A percentile compares a stretch with the other conserved stretches of the same genome.
Evolutionary conservation across 2,113 vertebrate genomes (phyloP).

Genomic region (Pavo muticus): DNA sequence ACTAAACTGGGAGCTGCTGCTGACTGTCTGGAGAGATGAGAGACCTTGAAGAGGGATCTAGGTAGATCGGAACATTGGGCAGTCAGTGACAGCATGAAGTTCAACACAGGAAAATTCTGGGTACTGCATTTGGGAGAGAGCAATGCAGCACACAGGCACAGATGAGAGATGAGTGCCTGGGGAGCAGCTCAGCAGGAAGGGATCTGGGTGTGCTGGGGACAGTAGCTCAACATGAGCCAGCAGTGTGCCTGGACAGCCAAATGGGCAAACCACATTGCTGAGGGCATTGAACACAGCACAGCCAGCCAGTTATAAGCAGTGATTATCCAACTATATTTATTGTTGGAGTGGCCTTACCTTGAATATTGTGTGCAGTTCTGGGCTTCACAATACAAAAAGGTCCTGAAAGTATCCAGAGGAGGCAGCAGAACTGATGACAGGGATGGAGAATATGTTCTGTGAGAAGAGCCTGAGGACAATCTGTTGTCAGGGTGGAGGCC

Average conservation of each 20-base stretch:
- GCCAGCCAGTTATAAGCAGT: background rate
- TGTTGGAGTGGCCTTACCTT: background rate
- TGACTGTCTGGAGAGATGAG: background rate
- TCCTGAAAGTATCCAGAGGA: background rate
- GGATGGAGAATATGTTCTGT: background rate
- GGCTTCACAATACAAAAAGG: background rate
- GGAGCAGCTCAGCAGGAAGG: background rate
- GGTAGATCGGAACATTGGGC: background rate
- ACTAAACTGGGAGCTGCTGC: background rate
- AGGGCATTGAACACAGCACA: background rate
- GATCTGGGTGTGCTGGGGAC: background rate
- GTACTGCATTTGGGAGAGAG: background rate
- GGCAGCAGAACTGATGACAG: background rate
- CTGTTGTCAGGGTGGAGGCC: no score
- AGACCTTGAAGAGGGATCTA: background rate
- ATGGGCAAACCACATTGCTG: background rate
- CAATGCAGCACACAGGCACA: background rate
- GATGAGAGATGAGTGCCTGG: background rate
- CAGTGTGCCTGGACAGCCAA: background rate
- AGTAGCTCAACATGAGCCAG: background rate
- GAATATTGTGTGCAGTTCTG: background rate
- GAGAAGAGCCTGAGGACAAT: background rate
- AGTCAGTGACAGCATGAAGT: background rate
- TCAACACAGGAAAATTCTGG: background rate
- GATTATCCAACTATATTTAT: background rate